These are phyloP conservation scores for Stegostoma tigrinum DNA, from an alignment of 2,113 vertebrate species.

Conservation along the genomic window DNA sequence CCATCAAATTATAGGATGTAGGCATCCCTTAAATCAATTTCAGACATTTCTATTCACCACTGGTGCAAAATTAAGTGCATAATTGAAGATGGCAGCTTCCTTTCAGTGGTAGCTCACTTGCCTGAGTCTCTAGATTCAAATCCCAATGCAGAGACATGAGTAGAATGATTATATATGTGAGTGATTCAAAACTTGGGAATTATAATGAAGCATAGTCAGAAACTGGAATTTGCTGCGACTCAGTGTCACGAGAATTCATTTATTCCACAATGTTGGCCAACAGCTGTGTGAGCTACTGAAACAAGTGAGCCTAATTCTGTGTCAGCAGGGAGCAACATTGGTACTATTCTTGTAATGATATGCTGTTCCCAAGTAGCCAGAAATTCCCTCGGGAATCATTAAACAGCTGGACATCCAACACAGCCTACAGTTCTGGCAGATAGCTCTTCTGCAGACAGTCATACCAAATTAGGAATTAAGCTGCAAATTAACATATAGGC, in stretches of 20 bases:
- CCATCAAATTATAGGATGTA: no score
- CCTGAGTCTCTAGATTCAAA: neutral
- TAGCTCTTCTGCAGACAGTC: neutral
- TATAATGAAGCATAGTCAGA: neutral
- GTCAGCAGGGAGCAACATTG: neutral
- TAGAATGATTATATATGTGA: neutral
- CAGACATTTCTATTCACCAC: neutral
- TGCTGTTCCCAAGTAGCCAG: neutral
- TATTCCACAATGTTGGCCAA: neutral
- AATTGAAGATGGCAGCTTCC: neutral
- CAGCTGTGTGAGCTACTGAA: neutral
- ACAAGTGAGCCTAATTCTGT: neutral
- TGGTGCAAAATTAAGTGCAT: neutral
- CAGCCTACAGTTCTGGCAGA: neutral
- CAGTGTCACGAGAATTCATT: neutral
- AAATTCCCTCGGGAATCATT: no score
- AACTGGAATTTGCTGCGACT: neutral
- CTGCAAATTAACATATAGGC: neutral
- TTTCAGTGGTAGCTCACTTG: neutral
- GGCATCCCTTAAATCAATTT: no score
- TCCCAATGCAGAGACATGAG: neutral
- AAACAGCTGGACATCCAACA: neutral
- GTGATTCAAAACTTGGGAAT: neutral
- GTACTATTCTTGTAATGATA: slow-evolving; percentile 27
- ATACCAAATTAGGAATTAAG: neutral